These are phyloP conservation scores for Mechanitis messenoides DNA, from an alignment of 2,888 invertebrate genomes.

Conservation along the genomic window DNA sequence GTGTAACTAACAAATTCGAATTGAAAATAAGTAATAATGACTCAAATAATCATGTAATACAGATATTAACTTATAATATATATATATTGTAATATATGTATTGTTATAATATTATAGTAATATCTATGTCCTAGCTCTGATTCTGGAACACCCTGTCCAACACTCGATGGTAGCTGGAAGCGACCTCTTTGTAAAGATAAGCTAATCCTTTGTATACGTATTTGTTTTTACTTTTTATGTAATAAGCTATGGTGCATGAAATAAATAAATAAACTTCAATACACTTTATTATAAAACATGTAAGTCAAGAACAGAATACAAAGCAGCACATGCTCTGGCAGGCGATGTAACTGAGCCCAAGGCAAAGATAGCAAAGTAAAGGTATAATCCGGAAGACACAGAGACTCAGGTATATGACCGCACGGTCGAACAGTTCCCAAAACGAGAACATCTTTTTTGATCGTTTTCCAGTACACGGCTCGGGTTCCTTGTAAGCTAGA, in stretches of 20 bases:
- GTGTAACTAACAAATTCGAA: too few relatives aligned
- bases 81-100: too few relatives aligned
- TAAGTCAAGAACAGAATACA: slow-evolving; percentile 37
- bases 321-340: slow-evolving; percentile 38
- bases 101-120: too few relatives aligned
- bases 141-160: too few relatives aligned
- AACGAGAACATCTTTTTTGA: slow-evolving; percentile 31
- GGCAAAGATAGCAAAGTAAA: slow-evolving; percentile 32
- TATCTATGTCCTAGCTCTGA: too few relatives aligned
- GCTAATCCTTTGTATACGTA: too few relatives aligned
- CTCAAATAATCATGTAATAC: too few relatives aligned
- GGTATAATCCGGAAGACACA: slow-evolving; percentile 32
- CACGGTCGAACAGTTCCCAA: slow-evolving; percentile 26
- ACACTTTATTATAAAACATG: not conserved
- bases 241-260: not conserved
- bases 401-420: slow-evolving; percentile 18
- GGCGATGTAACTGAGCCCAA: slow-evolving; percentile 34
- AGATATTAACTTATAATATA: too few relatives aligned
- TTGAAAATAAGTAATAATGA: too few relatives aligned
- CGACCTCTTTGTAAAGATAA: too few relatives aligned
- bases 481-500: slow-evolving; percentile 35
- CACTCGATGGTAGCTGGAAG: too few relatives aligned
- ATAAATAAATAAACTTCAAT: not conserved
- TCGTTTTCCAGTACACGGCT: slow-evolving; percentile 35
- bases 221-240: too few relatives aligned